Evolutionary conservation across 1,140 invertebrate genomes (phyloP).

Genomic region (Calliphora vicina): DNA sequence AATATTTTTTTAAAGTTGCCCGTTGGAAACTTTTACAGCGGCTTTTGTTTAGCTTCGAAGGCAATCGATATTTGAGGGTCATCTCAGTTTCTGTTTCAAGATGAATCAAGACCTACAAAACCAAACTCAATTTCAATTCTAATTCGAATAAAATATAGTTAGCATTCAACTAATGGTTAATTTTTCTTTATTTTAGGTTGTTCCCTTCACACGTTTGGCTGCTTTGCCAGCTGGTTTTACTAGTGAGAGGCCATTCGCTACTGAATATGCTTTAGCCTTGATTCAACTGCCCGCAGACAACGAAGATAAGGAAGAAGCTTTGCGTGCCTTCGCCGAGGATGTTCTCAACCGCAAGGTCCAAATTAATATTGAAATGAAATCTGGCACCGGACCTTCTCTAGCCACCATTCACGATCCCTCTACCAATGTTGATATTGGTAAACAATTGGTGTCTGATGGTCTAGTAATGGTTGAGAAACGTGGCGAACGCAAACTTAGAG

Average conservation of each 20-base stretch:
- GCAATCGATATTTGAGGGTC: constrained; percentile 20
- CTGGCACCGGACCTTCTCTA: constrained; percentile 66
- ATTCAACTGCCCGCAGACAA: constrained; percentile 84
- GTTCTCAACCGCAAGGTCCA: constrained; percentile 73
- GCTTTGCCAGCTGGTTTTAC: constrained; percentile 81
- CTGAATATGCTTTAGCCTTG: constrained; percentile 86
- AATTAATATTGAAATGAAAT: constrained; percentile 77
- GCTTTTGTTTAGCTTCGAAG: background rate
- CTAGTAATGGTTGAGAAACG: constrained; percentile 81
- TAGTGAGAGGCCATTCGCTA: constrained; percentile 80
- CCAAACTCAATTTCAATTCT: background rate
- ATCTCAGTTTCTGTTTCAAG: constrained; percentile 12
- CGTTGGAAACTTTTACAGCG: background rate
- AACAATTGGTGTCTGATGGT: constrained; percentile 86
- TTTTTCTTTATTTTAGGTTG: constrained; percentile 53
- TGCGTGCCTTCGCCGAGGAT: constrained; percentile 75
- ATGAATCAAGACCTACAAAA: background rate
- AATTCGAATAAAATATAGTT: background rate
- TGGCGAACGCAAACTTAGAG: constrained; percentile 81
- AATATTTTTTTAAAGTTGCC: constrained; percentile 27
- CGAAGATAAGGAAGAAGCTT: constrained; percentile 80
- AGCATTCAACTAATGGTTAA: background rate
- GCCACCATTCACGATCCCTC: constrained; percentile 77
- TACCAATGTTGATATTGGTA: constrained; percentile 83
- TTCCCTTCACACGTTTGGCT: constrained; percentile 71